Conservation (phyloP, 2,888 invertebrate genomes). For the Drosophila trichaetosa region DNA sequence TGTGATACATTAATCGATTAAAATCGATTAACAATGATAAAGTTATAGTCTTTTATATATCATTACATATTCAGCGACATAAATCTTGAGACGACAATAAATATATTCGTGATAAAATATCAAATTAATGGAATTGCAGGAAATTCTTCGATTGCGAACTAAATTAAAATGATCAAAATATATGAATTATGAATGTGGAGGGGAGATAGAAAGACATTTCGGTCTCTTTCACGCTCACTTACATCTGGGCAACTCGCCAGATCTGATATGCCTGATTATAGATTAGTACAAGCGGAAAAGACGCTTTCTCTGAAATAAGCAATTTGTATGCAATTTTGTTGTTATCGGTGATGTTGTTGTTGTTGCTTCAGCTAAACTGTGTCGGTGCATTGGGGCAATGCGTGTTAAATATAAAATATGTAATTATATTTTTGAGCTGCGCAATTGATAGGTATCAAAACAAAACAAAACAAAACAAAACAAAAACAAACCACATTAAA, state of each 20-base stretch:
- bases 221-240: conserved; percentile 8
- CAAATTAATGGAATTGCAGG: neutral
- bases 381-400: conserved; percentile 66
- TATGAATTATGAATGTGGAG: neutral
- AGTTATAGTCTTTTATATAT: neutral
- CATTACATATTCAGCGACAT: neutral
- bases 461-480: neutral
- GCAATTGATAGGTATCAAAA: conserved; percentile 54
- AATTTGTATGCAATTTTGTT: conserved; percentile 63
- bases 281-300: neutral
- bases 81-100: neutral
- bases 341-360: neutral
- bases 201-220: neutral
- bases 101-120: neutral
- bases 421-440: conserved; percentile 47
- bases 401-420: conserved; percentile 50
- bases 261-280: neutral
- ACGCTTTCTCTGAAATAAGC: conserved; percentile 44
- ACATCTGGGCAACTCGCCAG: neutral
- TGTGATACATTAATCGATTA: neutral
- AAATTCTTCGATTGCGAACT: neutral
- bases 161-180: neutral
- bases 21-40: neutral
- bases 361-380: conserved; percentile 45
- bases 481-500: conserved; percentile 12